Percentiles rank a stretch among this genome's conserved stretches.
Conservation (phyloP, 2,797 vertebrate species). For the Gambelia wislizenii region DNA sequence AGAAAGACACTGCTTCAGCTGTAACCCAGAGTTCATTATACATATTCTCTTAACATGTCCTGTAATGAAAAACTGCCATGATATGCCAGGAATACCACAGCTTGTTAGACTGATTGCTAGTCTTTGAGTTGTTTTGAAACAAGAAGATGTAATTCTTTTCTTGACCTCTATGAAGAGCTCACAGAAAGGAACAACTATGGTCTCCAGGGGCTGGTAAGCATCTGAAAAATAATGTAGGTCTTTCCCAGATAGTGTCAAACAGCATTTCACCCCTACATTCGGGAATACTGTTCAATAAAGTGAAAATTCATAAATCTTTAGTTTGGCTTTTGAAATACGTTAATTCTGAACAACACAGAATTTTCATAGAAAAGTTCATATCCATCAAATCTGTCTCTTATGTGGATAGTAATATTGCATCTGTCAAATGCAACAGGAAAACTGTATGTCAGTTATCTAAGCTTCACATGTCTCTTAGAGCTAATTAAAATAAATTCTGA, state of each 20-base stretch:
- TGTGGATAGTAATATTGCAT: background rate
- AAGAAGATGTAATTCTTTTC: background rate
- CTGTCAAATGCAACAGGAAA: conserved; percentile 1
- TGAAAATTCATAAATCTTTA: background rate
- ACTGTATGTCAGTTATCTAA: conserved; percentile 1
- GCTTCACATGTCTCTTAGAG: background rate
- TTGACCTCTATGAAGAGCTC: background rate
- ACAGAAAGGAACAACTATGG: background rate
- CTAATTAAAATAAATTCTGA: conserved; percentile 18
- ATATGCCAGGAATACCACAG: background rate
- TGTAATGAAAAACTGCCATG: background rate
- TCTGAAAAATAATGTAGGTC: background rate
- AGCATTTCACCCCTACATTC: background rate
- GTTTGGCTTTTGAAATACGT: background rate
- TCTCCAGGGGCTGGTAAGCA: background rate
- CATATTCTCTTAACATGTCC: background rate
- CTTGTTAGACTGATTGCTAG: background rate
- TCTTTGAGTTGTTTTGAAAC: background rate
- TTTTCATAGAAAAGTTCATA: background rate
- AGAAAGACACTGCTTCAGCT: background rate
- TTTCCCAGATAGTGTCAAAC: background rate
- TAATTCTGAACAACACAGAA: conserved; percentile 5
- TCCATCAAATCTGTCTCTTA: background rate
- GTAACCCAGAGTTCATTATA: background rate
- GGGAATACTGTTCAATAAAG: background rate